A percentile compares a stretch with the other conserved stretches of the same genome.
phyloP scores from a whole-genome alignment of 2,888 invertebrate genomes.

The Megaustenia siamemsis region DNA sequence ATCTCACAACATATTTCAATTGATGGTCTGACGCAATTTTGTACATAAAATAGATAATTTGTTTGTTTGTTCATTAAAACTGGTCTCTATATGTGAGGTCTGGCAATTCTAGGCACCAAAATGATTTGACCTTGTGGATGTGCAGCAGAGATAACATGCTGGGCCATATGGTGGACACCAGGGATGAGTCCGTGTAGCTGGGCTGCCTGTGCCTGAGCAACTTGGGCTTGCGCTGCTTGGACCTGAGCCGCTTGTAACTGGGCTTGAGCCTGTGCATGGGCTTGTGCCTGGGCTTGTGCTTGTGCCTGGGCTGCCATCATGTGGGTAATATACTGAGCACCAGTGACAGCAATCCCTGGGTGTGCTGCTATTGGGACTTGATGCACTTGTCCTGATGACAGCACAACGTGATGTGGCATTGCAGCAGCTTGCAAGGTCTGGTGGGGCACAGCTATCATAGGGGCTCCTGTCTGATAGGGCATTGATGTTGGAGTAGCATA shows the following conservation, averaged over 20 bases:
- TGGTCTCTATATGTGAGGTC: constrained; percentile 65
- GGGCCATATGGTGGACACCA: constrained; percentile 40
- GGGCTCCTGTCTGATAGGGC: constrained; percentile 72
- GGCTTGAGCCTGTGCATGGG: constrained; percentile 63
- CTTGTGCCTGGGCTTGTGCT: constrained; percentile 64
- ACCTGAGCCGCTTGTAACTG: constrained; percentile 59
- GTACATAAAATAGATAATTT: too few species aligned
- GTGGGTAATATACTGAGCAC: constrained; percentile 57
- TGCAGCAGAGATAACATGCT: constrained; percentile 31
- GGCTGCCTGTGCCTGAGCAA: constrained; percentile 62
- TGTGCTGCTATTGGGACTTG: constrained; percentile 50
- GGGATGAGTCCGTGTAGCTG: constrained; percentile 53
- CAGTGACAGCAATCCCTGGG: constrained; percentile 50
- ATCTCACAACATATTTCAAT: too few species aligned
- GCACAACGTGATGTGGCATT: constrained; percentile 59
- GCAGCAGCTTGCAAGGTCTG: constrained; percentile 53
- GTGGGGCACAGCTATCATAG: constrained; percentile 68
- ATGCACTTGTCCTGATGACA: constrained; percentile 56
- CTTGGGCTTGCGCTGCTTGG: constrained; percentile 55
- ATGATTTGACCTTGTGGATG: constrained; percentile 67
- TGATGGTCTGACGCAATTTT: too few species aligned
- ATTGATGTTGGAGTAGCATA: constrained; percentile 56
- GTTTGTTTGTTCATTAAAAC: too few species aligned
- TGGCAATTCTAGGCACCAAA: constrained; percentile 67
- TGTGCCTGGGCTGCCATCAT: constrained; percentile 58